Conservation (phyloP, 2,113 vertebrate genomes). For the Taxidea taxus region DNA sequence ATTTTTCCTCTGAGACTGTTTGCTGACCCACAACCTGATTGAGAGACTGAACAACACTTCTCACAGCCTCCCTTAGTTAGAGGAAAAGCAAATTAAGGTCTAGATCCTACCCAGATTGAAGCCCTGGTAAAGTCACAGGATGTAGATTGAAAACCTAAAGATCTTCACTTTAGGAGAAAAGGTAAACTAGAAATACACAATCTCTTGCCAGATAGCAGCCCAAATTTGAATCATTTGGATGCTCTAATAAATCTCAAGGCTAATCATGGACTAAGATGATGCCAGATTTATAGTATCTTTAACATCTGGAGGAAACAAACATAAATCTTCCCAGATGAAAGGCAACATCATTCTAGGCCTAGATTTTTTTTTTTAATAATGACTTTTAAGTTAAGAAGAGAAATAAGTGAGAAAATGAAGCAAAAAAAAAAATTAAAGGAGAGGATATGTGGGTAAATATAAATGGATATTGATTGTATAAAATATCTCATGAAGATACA, state of each 20-base stretch:
- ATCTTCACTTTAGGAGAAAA: not conserved
- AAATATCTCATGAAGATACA: not conserved
- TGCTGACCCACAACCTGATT: not conserved
- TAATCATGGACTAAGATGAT: not conserved
- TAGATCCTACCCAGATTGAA: not conserved
- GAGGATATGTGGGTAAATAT: not conserved
- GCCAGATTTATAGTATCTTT: not conserved
- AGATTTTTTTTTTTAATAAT: not conserved
- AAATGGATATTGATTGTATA: not conserved
- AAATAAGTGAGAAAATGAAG: not conserved
- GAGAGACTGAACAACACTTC: not conserved
- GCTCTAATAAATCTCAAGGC: not conserved
- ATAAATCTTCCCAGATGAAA: not conserved
- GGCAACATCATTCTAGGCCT: not conserved
- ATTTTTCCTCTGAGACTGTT: not conserved
- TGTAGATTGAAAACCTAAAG: not conserved
- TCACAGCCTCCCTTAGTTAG: not conserved
- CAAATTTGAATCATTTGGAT: not conserved
- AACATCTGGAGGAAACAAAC: not conserved
- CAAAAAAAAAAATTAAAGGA: not conserved
- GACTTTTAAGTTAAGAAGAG: not conserved
- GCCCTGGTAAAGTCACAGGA: not conserved
- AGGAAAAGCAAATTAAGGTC: not conserved
- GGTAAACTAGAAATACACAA: not conserved
- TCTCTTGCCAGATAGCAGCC: not conserved